These are phyloP conservation scores for Tetramorium parvispinum DNA, from an alignment of 1,140 invertebrate genomes.

Conservation along the genomic window DNA sequence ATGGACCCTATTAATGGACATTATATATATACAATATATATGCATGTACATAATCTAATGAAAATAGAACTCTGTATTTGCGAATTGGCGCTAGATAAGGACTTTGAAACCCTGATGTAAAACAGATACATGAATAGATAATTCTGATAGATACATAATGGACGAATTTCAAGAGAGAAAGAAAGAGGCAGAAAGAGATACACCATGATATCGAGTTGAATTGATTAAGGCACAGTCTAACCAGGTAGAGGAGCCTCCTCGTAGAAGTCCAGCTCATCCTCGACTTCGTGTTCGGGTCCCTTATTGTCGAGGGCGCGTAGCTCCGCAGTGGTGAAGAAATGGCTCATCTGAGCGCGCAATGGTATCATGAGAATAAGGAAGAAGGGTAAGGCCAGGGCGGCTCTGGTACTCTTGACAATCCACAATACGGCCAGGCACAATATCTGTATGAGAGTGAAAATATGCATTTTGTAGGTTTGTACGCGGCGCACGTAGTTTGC, in stretches of 20 bases:
- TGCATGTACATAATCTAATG: conserved; percentile 6
- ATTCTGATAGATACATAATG: conserved; percentile 8
- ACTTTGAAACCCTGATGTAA: conserved; percentile 32
- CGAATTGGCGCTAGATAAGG: background rate
- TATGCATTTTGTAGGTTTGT: conserved; percentile 95
- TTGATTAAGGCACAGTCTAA: conserved; percentile 85
- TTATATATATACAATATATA: background rate
- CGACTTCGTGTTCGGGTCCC: conserved; percentile 90
- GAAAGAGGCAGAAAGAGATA: conserved; percentile 24
- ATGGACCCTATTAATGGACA: conserved; percentile 4
- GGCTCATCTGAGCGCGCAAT: conserved; percentile 90
- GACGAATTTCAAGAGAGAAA: background rate
- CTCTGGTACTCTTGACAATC: conserved; percentile 94
- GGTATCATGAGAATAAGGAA: conserved; percentile 96
- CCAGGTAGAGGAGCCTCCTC: conserved; percentile 93
- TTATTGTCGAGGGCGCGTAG: conserved; percentile 93
- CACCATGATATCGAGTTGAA: background rate
- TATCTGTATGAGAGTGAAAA: conserved; percentile 95
- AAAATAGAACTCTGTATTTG: conserved; percentile 47
- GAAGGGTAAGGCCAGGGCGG: conserved; percentile 96
- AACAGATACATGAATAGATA: conserved; percentile 19
- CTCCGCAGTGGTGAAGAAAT: conserved; percentile 92
- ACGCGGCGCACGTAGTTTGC: conserved; percentile 93
- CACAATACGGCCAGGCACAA: conserved; percentile 92
- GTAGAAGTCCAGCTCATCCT: conserved; percentile 97